phyloP scores from a whole-genome alignment of 2,888 invertebrate species.

The Carterocephalus palaemon region DNA sequence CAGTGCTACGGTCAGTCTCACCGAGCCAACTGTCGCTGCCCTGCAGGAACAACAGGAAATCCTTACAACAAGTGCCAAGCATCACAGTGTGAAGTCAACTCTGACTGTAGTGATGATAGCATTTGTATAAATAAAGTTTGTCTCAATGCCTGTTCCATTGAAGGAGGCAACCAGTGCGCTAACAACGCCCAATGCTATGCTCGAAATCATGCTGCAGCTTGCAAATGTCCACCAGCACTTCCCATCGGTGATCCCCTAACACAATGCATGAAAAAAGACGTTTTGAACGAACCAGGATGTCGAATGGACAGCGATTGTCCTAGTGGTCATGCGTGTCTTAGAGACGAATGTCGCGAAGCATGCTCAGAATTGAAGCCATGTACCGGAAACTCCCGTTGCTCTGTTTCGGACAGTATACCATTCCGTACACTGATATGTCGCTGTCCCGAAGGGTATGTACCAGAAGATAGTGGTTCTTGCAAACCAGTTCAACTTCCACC shows the following conservation, averaged over 20 bases:
- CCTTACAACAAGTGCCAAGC: slow-evolving; percentile 87
- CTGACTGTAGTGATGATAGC: slow-evolving; percentile 87
- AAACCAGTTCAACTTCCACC: slow-evolving; percentile 84
- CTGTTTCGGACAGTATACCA: slow-evolving; percentile 90
- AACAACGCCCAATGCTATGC: slow-evolving; percentile 89
- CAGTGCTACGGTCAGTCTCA: slow-evolving; percentile 90
- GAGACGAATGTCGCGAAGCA: slow-evolving; percentile 87
- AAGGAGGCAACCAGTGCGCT: slow-evolving; percentile 86
- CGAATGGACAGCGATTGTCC: slow-evolving; percentile 88
- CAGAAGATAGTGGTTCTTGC: slow-evolving; percentile 88
- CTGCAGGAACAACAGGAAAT: slow-evolving; percentile 87
- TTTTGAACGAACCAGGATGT: slow-evolving; percentile 83
- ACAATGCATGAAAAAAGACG: slow-evolving; percentile 81
- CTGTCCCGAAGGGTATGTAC: slow-evolving; percentile 91
- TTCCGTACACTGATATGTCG: slow-evolving; percentile 93
- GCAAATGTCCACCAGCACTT: slow-evolving; percentile 88
- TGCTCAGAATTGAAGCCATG: slow-evolving; percentile 88
- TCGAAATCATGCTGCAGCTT: slow-evolving; percentile 88
- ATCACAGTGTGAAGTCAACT: slow-evolving; percentile 87
- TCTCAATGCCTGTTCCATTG: slow-evolving; percentile 85
- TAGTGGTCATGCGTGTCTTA: slow-evolving; percentile 88
- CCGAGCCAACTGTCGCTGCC: slow-evolving; percentile 88
- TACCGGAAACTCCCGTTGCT: slow-evolving; percentile 85
- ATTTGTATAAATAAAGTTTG: slow-evolving; percentile 86
- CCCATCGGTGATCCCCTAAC: slow-evolving; percentile 89